A percentile compares a stretch with the other conserved stretches of the same genome.
phyloP scores from a whole-genome alignment of 2,888 invertebrate genomes.

The Tenthredo scrophulariae region DNA sequence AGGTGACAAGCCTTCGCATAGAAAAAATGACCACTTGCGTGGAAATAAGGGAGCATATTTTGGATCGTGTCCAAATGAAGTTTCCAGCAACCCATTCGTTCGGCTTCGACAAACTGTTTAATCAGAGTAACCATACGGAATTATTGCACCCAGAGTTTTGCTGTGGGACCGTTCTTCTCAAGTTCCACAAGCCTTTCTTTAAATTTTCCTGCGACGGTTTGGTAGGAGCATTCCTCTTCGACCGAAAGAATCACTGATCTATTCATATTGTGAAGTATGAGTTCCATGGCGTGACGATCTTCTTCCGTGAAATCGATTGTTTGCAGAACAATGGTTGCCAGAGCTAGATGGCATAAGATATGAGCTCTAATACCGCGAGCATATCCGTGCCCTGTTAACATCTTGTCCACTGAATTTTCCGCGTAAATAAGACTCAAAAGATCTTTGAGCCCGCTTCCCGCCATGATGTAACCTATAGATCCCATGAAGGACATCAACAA shows the following conservation, averaged over 20 bases:
- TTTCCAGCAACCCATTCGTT: conserved; percentile 67
- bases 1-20: conserved; percentile 72
- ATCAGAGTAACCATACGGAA: conserved; percentile 66
- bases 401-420: conserved; percentile 58
- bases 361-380: conserved; percentile 63
- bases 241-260: background rate
- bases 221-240: background rate
- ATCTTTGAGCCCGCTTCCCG: conserved; percentile 61
- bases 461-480: conserved; percentile 62
- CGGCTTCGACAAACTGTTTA: conserved; percentile 68
- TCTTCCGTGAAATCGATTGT: background rate
- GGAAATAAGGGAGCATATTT: conserved; percentile 71
- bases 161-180: conserved; percentile 57
- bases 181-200: background rate
- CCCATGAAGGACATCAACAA: conserved; percentile 59
- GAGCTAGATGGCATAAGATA: conserved; percentile 58
- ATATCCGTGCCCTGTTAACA: conserved; percentile 61
- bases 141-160: conserved; percentile 65
- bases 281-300: too few relatives aligned
- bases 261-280: background rate
- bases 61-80: conserved; percentile 65
- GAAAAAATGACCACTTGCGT: conserved; percentile 72
- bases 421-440: conserved; percentile 60
- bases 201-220: conserved; percentile 24
- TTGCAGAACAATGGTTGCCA: conserved; percentile 53